Conservation (phyloP, 2,888 invertebrate species). For the Metellina segmentata region DNA sequence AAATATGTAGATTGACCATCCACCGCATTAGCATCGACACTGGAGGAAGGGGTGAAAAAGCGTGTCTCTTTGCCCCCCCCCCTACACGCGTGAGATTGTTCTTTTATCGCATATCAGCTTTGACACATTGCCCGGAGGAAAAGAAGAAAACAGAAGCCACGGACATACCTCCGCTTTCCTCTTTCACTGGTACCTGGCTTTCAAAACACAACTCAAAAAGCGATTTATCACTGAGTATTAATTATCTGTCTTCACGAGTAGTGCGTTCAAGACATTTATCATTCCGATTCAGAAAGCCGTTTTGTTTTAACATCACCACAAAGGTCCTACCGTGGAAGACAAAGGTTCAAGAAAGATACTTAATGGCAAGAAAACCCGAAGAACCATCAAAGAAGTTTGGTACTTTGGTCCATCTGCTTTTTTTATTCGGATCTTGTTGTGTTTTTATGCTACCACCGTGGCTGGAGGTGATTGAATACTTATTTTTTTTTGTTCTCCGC, state of each 20-base stretch:
- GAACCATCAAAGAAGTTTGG: background rate
- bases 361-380: slow-evolving; percentile 50
- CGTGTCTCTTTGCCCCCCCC: slow-evolving; percentile 10
- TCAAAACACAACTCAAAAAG: slow-evolving; percentile 25
- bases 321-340: slow-evolving; percentile 6
- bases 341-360: slow-evolving; percentile 42
- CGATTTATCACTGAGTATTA: slow-evolving; percentile 69
- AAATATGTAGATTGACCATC: slow-evolving; percentile 24
- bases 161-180: slow-evolving; percentile 12
- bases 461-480: background rate
- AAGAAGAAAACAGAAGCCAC: slow-evolving; percentile 48
- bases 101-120: slow-evolving; percentile 16
- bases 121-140: slow-evolving; percentile 42
- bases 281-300: slow-evolving; percentile 20
- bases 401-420: background rate
- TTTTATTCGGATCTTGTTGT: background rate
- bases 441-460: background rate
- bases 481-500: background rate
- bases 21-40: slow-evolving; percentile 7
- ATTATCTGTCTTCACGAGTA: slow-evolving; percentile 66
- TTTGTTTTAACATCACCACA: slow-evolving; percentile 36
- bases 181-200: slow-evolving; percentile 20
- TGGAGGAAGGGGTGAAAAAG: background rate
- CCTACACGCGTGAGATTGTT: slow-evolving; percentile 25
- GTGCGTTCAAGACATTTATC: slow-evolving; percentile 62